These are phyloP conservation scores for Crotalus horridus DNA, from an alignment of 2,113 vertebrate genomes.

Conservation along the genomic window DNA sequence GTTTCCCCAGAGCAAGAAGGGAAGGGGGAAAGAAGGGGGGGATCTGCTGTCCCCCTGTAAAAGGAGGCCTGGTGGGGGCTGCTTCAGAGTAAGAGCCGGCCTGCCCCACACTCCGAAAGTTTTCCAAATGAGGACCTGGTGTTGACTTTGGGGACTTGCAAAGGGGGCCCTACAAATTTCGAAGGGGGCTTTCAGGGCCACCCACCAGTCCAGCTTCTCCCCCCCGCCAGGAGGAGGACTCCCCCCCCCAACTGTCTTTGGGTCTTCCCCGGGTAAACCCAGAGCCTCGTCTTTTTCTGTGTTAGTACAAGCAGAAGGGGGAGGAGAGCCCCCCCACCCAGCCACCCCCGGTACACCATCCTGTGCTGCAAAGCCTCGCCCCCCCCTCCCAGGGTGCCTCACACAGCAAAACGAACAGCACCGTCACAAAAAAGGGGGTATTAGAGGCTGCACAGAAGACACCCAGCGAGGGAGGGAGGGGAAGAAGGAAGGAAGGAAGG, in stretches of 20 bases:
- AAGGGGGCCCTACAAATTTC: not conserved
- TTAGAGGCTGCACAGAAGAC: slow-evolving; percentile 1
- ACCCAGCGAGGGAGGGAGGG: slow-evolving; percentile 37
- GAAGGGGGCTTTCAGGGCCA: not conserved
- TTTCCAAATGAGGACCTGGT: not conserved
- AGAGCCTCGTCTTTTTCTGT: slow-evolving; percentile 15
- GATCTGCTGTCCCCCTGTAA: not conserved
- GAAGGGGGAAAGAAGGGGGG: not conserved
- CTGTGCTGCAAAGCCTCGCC: not conserved
- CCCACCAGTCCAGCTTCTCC: not conserved
- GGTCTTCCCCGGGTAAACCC: not conserved
- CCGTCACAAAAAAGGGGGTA: not conserved
- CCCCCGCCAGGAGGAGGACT: no score
- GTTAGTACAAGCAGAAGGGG: not conserved
- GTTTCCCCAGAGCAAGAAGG: no score
- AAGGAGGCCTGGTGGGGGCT: not conserved
- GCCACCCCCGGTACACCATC: not conserved
- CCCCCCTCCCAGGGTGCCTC: slow-evolving; percentile 3
- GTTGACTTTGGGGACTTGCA: not conserved
- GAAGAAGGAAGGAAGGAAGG: no score
- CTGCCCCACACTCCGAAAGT: accelerated
- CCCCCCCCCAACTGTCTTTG: no score
- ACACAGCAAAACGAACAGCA: slow-evolving; percentile 41
- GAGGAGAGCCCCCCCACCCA: not conserved
- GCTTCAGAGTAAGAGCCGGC: not conserved